Conservation (phyloP, 2,888 invertebrate genomes). For the Liopterus haemorrhoidalis region DNA sequence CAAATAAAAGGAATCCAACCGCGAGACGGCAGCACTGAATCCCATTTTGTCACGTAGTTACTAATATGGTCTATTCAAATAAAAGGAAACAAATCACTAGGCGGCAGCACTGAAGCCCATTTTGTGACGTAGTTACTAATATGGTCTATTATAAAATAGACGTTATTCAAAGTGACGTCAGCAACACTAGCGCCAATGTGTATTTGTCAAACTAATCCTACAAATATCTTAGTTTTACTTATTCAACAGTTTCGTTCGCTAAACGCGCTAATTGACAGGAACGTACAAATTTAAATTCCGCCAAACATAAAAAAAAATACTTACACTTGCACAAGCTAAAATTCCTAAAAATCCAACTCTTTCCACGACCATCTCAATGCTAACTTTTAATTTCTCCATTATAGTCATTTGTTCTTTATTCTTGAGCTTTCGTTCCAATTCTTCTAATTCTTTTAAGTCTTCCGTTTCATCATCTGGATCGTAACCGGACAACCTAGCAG, state of each 20-base stretch:
- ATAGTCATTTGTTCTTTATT: constrained; percentile 55
- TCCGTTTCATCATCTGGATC: constrained; percentile 63
- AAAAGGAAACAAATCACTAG: too few relatives aligned
- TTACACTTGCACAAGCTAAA: constrained; percentile 87
- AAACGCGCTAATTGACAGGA: neutral
- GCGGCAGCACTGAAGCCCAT: too few relatives aligned
- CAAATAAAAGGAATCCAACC: too few relatives aligned
- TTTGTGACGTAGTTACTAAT: too few relatives aligned
- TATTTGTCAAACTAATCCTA: too few relatives aligned
- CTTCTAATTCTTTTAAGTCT: constrained; percentile 69
- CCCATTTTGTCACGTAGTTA: too few relatives aligned
- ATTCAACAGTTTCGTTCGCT: too few relatives aligned
- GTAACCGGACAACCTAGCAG: constrained; percentile 65
- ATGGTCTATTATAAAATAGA: too few relatives aligned
- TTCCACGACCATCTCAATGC: constrained; percentile 84
- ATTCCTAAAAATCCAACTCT: constrained; percentile 94
- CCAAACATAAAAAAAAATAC: constrained; percentile 37
- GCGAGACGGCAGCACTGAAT: too few relatives aligned
- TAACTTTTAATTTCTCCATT: constrained; percentile 73
- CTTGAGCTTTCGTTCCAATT: constrained; percentile 58
- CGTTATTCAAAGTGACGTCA: too few relatives aligned
- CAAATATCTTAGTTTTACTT: neutral
- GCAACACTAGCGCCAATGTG: too few relatives aligned
- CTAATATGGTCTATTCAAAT: too few relatives aligned
- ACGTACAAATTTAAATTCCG: neutral